Conservation (phyloP, 2,797 vertebrate genomes). For the Acanthurus leucopareius region DNA sequence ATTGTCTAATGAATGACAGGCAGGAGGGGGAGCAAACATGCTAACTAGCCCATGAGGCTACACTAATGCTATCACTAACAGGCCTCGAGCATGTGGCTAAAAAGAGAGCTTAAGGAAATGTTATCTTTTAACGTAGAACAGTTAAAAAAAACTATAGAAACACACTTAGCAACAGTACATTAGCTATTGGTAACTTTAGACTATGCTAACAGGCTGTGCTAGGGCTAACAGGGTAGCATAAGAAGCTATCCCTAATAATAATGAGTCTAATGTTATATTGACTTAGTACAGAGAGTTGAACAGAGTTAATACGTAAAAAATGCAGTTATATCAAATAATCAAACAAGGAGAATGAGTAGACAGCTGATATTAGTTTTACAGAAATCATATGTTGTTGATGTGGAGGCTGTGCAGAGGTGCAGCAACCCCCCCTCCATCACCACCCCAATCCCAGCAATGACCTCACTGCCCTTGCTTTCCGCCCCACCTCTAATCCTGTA, state of each 20-base stretch:
- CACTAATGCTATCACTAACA: neutral
- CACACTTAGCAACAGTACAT: neutral
- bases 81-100: too few species aligned
- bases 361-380: too few species aligned
- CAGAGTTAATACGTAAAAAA: neutral
- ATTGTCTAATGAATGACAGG: neutral
- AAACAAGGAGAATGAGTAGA: too few species aligned
- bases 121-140: neutral
- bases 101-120: neutral
- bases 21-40: neutral
- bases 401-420: neutral
- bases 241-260: neutral
- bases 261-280: neutral
- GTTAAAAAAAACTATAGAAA: neutral
- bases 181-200: neutral
- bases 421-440: neutral
- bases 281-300: neutral
- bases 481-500: conserved; percentile 61
- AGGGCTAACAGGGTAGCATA: too few species aligned
- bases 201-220: neutral
- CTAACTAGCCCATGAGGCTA: neutral
- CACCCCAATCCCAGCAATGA: conserved; percentile 20
- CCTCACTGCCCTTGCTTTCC: conserved; percentile 63
- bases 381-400: too few species aligned
- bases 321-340: too few species aligned